Evolutionary conservation across 2,113 vertebrate species (phyloP).

Genomic region (Sphaerodactylus townsendi): DNA sequence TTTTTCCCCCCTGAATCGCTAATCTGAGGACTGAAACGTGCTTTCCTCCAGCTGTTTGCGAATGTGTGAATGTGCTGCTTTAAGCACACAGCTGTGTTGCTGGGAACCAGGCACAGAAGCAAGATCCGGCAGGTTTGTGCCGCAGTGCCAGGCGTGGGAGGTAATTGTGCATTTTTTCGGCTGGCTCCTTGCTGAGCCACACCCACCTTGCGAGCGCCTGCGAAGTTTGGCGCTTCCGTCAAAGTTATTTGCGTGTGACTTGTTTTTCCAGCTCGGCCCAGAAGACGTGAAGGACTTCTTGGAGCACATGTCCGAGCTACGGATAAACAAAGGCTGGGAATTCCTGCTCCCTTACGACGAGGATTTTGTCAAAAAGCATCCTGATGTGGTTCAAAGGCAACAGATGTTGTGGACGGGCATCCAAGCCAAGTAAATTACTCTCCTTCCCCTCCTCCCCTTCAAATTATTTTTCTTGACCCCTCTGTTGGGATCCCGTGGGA

Average conservation of each 20-base stretch:
- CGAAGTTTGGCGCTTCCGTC: background rate
- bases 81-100: background rate
- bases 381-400: slow-evolving; percentile 93
- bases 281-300: slow-evolving; percentile 98
- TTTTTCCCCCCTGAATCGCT: background rate
- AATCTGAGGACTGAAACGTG: background rate
- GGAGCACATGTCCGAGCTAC: slow-evolving; percentile 91
- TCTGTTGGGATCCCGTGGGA: no score
- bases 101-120: background rate
- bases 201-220: background rate
- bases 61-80: background rate
- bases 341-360: slow-evolving; percentile 88
- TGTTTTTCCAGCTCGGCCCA: slow-evolving; percentile 84
- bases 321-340: slow-evolving; percentile 95
- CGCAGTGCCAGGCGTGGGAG: background rate
- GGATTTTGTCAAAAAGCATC: slow-evolving; percentile 94
- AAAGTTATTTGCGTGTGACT: background rate
- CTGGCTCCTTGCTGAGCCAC: background rate
- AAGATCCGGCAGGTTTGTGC: background rate
- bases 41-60: background rate
- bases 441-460: slow-evolving; percentile 29
- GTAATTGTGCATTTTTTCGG: background rate
- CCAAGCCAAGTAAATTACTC: slow-evolving; percentile 89
- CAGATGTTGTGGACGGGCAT: slow-evolving; percentile 98
- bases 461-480: no score